Base-by-base conservation (phyloP, 2,113 vertebrate species). In the Psittacula cyanocephala region DNA sequence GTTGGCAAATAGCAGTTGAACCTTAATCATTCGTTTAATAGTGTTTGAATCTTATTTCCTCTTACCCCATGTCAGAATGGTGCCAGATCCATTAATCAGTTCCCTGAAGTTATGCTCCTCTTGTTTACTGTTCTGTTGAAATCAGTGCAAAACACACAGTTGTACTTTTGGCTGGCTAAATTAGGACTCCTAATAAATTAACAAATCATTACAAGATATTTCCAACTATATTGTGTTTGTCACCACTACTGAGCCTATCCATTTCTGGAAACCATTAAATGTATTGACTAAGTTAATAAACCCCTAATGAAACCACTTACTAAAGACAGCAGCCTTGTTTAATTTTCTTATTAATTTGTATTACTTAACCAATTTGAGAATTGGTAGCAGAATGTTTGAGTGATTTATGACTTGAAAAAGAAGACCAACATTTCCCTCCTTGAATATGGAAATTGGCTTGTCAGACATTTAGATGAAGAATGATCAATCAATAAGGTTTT, bases 401-500 rank as follows among this genome's bases (percentile, higher is more conserved):
- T 97, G 96, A 96, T 96, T 96, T 94, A 95, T 95, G 84, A 59
- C 81, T 52, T 89, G 87, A 69, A 89, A 84, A 95, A 86, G 57
- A 87, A 20, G 67, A 92, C 65, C 44, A 89, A 27, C 9, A 5
- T 81, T 95, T 91, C 37, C n/a, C 75, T 95, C 49, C 78, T 88
- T 92, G 87, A 92, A 94, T 95, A 96, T 95, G 89, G 84, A 97
- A 95, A 96, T 95, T 96, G 87, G 63, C 87, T 97, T 96, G 95
- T 97, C 95, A 96, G 71, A 59, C 49, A 46, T 80, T 95, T 89
- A 89, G 94, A 96, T 95, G 96, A 96, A 95, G 91, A 94, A 96
- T 94, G 95, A 88, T 95, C 91, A 95, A 94, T 97, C 95, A 95
- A 97, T 96, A 96, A 71, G 87, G 82, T 96, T 95, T 96, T 96